Base-by-base conservation (phyloP, 2,113 vertebrate genomes). In the Sinocyclocheilus anshuiensis region DNA sequence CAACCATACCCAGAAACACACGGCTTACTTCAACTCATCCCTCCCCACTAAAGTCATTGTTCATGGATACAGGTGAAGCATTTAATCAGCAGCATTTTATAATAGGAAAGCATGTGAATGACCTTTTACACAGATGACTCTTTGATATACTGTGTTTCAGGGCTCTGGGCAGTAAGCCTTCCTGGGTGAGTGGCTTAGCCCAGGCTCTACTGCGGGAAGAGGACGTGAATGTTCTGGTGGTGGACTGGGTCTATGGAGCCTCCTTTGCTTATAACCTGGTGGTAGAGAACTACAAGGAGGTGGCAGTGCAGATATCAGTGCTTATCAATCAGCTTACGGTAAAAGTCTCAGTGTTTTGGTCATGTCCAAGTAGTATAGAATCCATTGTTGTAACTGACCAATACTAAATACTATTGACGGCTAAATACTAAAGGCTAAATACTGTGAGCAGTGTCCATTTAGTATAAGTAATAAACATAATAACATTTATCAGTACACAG, bases 31-130 rank as follows among this genome's bases (percentile, higher is more conserved):
- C 93, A 97, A 97, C 83, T 88, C 86, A 83, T 95, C 91, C 36
- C 92, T 90, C 57, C 95, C 94, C 42, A 98, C 97, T 57, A 99
- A 97, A 89, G 92, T 99, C 86, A 93, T 99, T 86, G 93, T 99
- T 89, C 97, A 99, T 81, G 98, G 98, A n/a, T 99, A 97, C 96
- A 97, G 97, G 97, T 98, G 81, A 94, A 93, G 20, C 48, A 29
- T 55, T 33, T 22, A 20, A 57, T 15, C 24, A 39, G 16, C 65
- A 59, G 50, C 7, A 69, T 33, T 63, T 36, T 82, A 29, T 48
- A n/a, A 39, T 57, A 45, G 55, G 22, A n/a, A 65, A 36, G 24
- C 22, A 15, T 76, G 36, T 76, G 20, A 61, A 74, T 39, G 1
- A 39, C 69, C 24, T 33, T 24, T 59, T 11, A 53, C 24, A 24